Conservation (phyloP, 1,140 invertebrate genomes). For the Whitmania pigra region DNA sequence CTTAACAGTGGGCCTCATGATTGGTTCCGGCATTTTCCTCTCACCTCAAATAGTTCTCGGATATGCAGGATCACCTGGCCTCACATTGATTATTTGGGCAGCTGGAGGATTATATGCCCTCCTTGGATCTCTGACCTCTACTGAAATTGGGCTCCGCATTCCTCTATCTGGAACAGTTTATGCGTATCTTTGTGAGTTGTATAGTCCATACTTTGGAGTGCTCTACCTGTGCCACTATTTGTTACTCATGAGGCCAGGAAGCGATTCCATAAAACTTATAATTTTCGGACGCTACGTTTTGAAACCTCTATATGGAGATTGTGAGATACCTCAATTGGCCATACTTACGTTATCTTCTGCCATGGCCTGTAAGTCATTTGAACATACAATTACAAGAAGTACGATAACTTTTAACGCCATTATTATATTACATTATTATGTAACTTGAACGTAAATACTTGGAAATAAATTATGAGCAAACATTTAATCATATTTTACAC, state of each 20-base stretch:
- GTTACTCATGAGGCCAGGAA: slow-evolving; percentile 60
- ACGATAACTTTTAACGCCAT: no score
- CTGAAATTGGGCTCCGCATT: slow-evolving; percentile 26
- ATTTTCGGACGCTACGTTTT: slow-evolving; percentile 40
- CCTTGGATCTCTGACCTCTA: slow-evolving; percentile 37
- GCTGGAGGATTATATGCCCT: slow-evolving; percentile 62
- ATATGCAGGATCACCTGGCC: slow-evolving; percentile 62
- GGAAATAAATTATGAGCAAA: no score
- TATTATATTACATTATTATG: no score
- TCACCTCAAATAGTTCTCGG: slow-evolving; percentile 72
- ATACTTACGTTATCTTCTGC: neutral
- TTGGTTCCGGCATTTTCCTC: slow-evolving; percentile 71
- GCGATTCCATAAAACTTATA: slow-evolving; percentile 37
- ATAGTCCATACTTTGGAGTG: slow-evolving; percentile 23
- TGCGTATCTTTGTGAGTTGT: slow-evolving; percentile 23
- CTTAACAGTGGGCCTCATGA: slow-evolving; percentile 25
- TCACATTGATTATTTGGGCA: slow-evolving; percentile 64
- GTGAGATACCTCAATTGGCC: slow-evolving; percentile 25
- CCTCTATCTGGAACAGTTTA: slow-evolving; percentile 27
- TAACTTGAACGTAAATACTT: no score
- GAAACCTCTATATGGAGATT: slow-evolving; percentile 36
- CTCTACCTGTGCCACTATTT: slow-evolving; percentile 23
- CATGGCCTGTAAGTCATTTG: neutral
- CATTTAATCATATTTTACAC: no score
- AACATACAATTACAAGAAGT: no score